Conservation (phyloP, 1,140 invertebrate genomes). For the Drosophila serrata region DNA sequence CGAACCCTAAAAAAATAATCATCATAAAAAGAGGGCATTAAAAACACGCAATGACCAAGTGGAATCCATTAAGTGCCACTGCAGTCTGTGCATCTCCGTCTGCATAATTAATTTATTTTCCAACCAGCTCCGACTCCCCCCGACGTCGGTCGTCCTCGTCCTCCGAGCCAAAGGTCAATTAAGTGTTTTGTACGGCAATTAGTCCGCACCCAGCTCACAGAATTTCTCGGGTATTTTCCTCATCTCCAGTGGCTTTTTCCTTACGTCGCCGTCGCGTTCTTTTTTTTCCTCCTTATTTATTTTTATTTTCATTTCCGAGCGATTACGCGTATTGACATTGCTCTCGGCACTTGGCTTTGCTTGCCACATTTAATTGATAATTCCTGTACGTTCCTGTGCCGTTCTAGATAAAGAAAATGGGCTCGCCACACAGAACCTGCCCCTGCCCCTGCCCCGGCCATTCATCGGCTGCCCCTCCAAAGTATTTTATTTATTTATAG, state of each 20-base stretch:
- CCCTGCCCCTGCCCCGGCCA: slow-evolving; percentile 19
- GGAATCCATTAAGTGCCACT: slow-evolving; percentile 67
- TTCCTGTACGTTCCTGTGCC: slow-evolving; percentile 55
- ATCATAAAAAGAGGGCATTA: slow-evolving; percentile 64
- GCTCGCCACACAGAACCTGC: slow-evolving; percentile 25
- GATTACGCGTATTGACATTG: slow-evolving; percentile 73
- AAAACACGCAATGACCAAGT: slow-evolving; percentile 72
- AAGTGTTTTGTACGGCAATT: slow-evolving; percentile 71
- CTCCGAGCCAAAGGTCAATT: slow-evolving; percentile 71
- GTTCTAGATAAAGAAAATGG: slow-evolving; percentile 61
- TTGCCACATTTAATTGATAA: slow-evolving; percentile 77
- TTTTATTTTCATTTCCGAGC: slow-evolving; percentile 58
- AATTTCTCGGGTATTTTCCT: slow-evolving; percentile 16
- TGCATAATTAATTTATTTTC: slow-evolving; percentile 74
- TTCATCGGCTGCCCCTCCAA: background rate
- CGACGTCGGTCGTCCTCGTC: slow-evolving; percentile 1
- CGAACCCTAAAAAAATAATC: slow-evolving; percentile 62
- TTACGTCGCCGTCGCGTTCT: slow-evolving; percentile 7
- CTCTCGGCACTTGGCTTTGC: slow-evolving; percentile 49
- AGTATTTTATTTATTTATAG: slow-evolving; percentile 63
- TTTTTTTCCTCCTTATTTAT: slow-evolving; percentile 50
- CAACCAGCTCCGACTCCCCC: slow-evolving; percentile 13
- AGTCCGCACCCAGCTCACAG: slow-evolving; percentile 28
- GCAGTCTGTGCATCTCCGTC: slow-evolving; percentile 47
- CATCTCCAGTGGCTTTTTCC: slow-evolving; percentile 6